phyloP scores from a whole-genome alignment of 2,888 invertebrate species.

The Melanostoma scalare region DNA sequence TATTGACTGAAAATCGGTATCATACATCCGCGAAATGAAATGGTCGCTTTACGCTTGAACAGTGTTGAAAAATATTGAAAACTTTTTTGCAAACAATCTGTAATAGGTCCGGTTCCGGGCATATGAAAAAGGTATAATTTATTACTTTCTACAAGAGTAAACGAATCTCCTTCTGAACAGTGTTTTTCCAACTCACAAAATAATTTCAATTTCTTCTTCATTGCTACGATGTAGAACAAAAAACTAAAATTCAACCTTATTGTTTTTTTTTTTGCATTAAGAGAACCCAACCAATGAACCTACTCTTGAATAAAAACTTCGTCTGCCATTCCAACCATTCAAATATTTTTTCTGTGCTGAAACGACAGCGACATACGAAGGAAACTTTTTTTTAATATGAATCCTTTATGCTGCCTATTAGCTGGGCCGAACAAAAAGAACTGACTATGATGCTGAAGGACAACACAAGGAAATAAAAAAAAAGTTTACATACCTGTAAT shows the following conservation, averaged over 20 bases:
- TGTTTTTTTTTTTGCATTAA: constrained; percentile 20
- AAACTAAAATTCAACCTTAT: constrained; percentile 26
- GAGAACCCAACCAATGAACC: not conserved
- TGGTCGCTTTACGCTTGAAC: too few species aligned
- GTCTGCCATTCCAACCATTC: not conserved
- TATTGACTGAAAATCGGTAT: too few species aligned
- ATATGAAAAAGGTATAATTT: too few species aligned
- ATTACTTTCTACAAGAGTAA: not conserved
- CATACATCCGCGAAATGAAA: too few species aligned
- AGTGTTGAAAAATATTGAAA: too few species aligned
- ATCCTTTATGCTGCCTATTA: not conserved
- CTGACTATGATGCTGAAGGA: constrained; percentile 12
- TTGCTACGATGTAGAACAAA: not conserved
- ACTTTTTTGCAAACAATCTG: too few species aligned
- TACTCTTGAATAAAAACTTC: constrained; percentile 33
- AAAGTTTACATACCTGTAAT: constrained; percentile 82
- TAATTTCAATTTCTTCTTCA: constrained; percentile 16
- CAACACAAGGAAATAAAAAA: constrained; percentile 37
- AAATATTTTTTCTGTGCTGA: constrained; percentile 4
- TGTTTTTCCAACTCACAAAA: constrained; percentile 6
- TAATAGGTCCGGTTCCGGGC: too few species aligned
- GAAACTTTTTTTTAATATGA: not conserved
- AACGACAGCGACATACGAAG: not conserved
- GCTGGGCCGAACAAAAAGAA: constrained; percentile 9
- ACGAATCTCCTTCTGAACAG: not conserved